Percentiles rank a stretch among this genome's conserved stretches.
Conservation (phyloP, 2,888 invertebrate genomes). For the Phlogophora meticulosa region DNA sequence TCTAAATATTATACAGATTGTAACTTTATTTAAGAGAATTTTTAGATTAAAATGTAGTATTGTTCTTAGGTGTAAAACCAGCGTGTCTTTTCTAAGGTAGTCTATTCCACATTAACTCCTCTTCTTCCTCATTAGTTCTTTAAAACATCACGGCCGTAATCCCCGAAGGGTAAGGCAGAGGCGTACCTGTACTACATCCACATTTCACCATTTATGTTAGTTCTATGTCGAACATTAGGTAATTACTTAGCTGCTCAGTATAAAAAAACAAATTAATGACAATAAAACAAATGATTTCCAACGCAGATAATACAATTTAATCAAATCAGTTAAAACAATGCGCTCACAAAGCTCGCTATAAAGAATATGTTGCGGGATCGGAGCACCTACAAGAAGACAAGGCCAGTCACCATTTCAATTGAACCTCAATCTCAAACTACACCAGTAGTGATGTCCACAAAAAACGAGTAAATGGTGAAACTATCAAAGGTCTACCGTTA, state of each 20-base stretch:
- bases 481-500: constrained; percentile 70
- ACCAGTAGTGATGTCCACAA: constrained; percentile 48
- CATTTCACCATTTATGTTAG: too few relatives aligned
- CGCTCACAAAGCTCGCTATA: constrained; percentile 67
- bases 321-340: constrained; percentile 28
- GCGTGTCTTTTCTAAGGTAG: neutral
- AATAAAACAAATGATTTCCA: constrained; percentile 4
- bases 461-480: constrained; percentile 53
- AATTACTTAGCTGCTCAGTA: neutral
- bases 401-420: constrained; percentile 65
- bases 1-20: too few relatives aligned
- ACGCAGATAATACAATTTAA: constrained; percentile 11
- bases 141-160: too few relatives aligned
- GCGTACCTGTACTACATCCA: too few relatives aligned
- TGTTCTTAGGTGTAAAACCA: too few relatives aligned
- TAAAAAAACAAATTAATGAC: neutral
- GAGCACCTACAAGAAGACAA: constrained; percentile 70
- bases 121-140: too few relatives aligned
- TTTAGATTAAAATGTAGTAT: neutral
- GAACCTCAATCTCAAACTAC: constrained; percentile 61
- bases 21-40: neutral
- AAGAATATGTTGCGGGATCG: constrained; percentile 67
- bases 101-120: neutral
- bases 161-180: too few relatives aligned
- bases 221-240: too few relatives aligned